phyloP scores from a whole-genome alignment of 2,888 invertebrate species.

The Junonia oenone region DNA sequence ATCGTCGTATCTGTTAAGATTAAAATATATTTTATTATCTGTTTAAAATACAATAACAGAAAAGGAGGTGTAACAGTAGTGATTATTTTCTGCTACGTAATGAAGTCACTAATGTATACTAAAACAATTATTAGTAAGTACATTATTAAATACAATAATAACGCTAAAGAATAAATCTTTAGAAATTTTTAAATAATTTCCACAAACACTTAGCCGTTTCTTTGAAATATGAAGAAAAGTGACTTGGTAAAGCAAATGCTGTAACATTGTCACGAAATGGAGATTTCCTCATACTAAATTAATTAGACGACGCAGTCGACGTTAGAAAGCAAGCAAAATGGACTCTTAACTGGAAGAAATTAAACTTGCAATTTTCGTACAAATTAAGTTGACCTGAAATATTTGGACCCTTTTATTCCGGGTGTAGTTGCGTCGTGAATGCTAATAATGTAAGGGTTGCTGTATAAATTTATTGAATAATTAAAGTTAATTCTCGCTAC shows the following conservation, averaged over 20 bases:
- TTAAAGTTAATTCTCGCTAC: slow-evolving; percentile 65
- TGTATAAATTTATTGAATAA: slow-evolving; percentile 72
- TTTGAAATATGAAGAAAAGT: slow-evolving; percentile 50
- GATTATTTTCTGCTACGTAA: no score
- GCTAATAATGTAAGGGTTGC: slow-evolving; percentile 71
- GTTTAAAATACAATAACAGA: no score
- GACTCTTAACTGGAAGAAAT: slow-evolving; percentile 56
- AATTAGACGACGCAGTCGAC: slow-evolving; percentile 52
- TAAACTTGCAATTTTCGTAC: slow-evolving; percentile 61
- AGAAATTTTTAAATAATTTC: slow-evolving; percentile 36
- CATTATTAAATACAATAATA: slow-evolving; percentile 24
- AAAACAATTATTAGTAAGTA: no score
- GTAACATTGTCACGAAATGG: slow-evolving; percentile 62
- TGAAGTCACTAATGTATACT: no score
- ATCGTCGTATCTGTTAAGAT: no score
- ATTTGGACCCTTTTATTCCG: slow-evolving; percentile 70
- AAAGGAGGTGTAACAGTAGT: no score
- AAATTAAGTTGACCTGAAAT: slow-evolving; percentile 67
- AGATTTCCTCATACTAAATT: slow-evolving; percentile 71
- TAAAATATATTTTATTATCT: no score
- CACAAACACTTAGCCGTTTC: slow-evolving; percentile 36
- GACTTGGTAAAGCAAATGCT: slow-evolving; percentile 54
- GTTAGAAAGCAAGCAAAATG: slow-evolving; percentile 46
- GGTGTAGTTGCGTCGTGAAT: slow-evolving; percentile 67
- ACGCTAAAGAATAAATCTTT: slow-evolving; percentile 33